Percentiles rank a stretch among this genome's conserved stretches.
phyloP scores from a whole-genome alignment of 2,113 vertebrate species.

The Connochaetes taurinus region DNA sequence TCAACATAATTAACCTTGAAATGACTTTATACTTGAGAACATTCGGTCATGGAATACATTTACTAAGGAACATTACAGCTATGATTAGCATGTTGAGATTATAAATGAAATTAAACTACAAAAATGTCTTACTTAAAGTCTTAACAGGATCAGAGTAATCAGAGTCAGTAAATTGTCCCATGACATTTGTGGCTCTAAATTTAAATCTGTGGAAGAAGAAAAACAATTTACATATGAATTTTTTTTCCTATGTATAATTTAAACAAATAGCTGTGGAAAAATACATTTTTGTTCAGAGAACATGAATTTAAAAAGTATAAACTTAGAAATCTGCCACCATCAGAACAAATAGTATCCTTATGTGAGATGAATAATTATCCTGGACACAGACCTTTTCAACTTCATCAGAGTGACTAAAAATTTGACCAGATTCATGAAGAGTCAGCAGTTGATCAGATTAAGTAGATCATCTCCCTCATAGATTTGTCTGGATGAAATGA shows the following conservation, averaged over 20 bases:
- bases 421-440: neutral
- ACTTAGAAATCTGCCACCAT: neutral
- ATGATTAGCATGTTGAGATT: slow-evolving; percentile 4
- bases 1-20: slow-evolving; percentile 26
- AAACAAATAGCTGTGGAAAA: neutral
- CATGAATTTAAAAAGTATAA: neutral
- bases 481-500: neutral
- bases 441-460: neutral
- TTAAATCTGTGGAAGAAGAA: slow-evolving; percentile 88
- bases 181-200: slow-evolving; percentile 93
- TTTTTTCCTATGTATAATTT: neutral
- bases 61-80: neutral
- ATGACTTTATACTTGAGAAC: slow-evolving; percentile 16
- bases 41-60: neutral
- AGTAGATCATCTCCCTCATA: neutral
- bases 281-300: neutral
- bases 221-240: neutral
- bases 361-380: neutral
- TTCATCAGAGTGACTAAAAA: neutral
- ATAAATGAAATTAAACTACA: neutral
- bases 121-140: slow-evolving; percentile 87
- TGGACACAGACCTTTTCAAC: neutral
- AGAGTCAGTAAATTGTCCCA: slow-evolving; percentile 95
- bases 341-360: neutral
- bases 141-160: slow-evolving; percentile 91